These are phyloP conservation scores for Drosophila kanapiae DNA, from an alignment of 1,140 invertebrate genomes.

Conservation along the genomic window DNA sequence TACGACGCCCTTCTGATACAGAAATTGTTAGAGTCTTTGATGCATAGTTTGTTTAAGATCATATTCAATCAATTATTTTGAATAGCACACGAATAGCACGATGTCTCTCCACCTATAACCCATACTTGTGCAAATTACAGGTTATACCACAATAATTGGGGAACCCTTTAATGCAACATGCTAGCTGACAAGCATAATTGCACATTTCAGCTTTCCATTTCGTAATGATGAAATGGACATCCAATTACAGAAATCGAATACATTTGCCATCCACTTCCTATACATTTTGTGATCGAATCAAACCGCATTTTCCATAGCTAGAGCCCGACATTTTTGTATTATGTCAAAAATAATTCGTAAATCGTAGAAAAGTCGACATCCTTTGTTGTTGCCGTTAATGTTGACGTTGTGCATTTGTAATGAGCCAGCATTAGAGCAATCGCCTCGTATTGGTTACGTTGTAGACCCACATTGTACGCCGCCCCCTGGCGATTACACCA, in stretches of 20 bases:
- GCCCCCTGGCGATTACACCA: constrained; percentile 40
- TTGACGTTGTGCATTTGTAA: constrained; percentile 53
- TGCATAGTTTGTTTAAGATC: too few species aligned
- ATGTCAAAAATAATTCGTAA: constrained; percentile 46
- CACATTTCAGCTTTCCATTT: constrained; percentile 12
- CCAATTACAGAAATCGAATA: constrained; percentile 30
- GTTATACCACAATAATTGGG: neutral
- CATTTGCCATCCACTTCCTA: constrained; percentile 4
- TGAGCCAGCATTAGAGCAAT: constrained; percentile 55
- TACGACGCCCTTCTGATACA: too few species aligned
- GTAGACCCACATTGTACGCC: neutral
- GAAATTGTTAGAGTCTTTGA: neutral
- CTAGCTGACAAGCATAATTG: neutral
- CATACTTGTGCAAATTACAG: neutral
- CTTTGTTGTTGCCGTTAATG: constrained; percentile 52
- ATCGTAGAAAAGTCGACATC: constrained; percentile 37
- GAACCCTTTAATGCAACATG: neutral
- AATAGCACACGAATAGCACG: too few species aligned
- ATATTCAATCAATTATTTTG: too few species aligned
- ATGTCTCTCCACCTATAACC: too few species aligned
- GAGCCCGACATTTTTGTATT: constrained; percentile 31
- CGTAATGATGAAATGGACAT: constrained; percentile 3
- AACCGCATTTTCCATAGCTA: constrained; percentile 12
- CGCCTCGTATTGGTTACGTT: constrained; percentile 35
- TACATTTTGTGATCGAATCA: constrained; percentile 16